phyloP scores from a whole-genome alignment of 2,797 vertebrate genomes.

The Mormyrops attenuatus region DNA sequence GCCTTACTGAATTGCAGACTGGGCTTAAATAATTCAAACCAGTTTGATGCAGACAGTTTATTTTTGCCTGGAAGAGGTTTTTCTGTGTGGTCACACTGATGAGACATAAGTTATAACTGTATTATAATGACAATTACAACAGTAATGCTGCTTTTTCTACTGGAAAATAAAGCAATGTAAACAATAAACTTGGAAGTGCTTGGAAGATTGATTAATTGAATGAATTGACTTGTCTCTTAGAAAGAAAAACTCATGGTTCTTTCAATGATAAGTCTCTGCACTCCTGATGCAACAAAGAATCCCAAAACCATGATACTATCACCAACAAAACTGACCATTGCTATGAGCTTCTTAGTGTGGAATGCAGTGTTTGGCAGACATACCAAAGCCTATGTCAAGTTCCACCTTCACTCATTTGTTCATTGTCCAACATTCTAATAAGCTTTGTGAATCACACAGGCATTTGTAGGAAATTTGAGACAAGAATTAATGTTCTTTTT shows the following conservation, averaged over 20 bases:
- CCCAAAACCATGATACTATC: background rate
- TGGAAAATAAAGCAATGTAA: background rate
- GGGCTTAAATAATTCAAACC: background rate
- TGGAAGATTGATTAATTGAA: background rate
- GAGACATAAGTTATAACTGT: background rate
- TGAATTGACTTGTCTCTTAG: background rate
- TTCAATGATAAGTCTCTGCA: background rate
- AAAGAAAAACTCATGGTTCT: background rate
- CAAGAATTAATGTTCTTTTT: slow-evolving; percentile 9
- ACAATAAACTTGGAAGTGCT: background rate
- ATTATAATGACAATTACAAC: background rate
- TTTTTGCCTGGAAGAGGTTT: background rate
- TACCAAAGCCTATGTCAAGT: background rate
- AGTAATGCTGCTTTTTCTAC: background rate
- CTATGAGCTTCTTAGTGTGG: background rate
- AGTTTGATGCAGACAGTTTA: background rate
- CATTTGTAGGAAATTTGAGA: background rate
- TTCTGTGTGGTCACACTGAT: background rate
- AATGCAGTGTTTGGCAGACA: background rate
- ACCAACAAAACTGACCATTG: background rate
- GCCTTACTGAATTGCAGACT: background rate
- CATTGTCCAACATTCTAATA: background rate
- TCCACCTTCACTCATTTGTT: background rate
- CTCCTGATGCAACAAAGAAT: background rate
- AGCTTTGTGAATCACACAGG: background rate